A percentile compares a stretch with the other conserved stretches of the same genome.
Evolutionary conservation across 2,113 vertebrate genomes (phyloP).

Genomic region (Lamprotornis superbus): DNA sequence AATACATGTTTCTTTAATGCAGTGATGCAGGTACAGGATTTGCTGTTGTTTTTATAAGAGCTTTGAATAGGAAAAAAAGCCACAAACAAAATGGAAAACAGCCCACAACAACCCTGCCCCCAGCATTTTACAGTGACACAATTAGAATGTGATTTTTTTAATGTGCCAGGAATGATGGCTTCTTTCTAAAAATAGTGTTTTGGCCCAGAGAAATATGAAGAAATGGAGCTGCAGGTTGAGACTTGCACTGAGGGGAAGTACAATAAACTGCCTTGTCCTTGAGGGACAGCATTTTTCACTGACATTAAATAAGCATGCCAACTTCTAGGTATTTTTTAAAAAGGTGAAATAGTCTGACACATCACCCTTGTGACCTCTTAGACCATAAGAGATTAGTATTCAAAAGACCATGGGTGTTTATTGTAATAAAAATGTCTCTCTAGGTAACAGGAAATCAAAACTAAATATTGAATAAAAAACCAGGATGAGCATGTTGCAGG

Average conservation of each 20-base stretch:
- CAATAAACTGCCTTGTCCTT: not conserved
- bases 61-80: not conserved
- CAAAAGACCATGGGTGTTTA: not conserved
- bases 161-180: not conserved
- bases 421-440: not conserved
- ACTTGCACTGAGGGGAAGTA: not conserved
- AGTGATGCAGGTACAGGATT: conserved; percentile 87
- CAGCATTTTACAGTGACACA: not conserved
- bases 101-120: not conserved
- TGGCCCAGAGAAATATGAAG: not conserved
- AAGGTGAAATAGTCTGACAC: not conserved
- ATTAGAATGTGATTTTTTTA: not conserved
- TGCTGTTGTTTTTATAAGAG: not conserved
- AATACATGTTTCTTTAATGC: conserved; percentile 98
- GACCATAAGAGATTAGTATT: not conserved
- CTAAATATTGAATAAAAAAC: not conserved
- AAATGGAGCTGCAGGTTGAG: conserved; percentile 17
- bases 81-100: not conserved
- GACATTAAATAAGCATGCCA: not conserved
- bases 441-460: not conserved
- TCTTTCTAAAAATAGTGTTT: conserved; percentile 19
- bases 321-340: not conserved
- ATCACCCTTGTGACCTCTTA: not conserved
- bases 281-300: not conserved
- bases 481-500: not conserved